Conservation (phyloP, 2,888 invertebrate genomes). For the Lithophane ornitopus region DNA sequence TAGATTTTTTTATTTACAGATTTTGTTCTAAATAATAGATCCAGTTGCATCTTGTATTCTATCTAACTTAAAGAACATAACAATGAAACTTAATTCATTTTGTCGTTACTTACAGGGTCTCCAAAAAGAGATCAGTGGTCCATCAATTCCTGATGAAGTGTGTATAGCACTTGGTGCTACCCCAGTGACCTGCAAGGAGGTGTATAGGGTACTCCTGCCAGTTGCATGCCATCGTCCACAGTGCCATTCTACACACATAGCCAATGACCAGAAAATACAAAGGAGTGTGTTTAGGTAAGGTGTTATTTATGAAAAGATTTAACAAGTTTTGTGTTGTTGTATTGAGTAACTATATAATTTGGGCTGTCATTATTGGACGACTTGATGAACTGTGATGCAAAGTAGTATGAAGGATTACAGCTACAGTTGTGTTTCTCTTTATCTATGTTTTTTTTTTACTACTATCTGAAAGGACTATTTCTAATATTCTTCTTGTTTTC, state of each 20-base stretch:
- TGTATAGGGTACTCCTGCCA: conserved; percentile 84
- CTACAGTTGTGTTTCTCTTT: no score
- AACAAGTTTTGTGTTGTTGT: not conserved
- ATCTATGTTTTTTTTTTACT: not conserved
- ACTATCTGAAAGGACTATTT: no score
- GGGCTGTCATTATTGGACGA: not conserved
- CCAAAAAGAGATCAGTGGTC: conserved; percentile 82
- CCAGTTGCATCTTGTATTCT: no score
- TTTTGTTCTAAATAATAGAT: no score
- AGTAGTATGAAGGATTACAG: not conserved
- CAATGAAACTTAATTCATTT: conserved; percentile 1
- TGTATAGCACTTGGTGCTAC: conserved; percentile 85
- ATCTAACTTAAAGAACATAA: no score
- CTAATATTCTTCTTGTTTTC: conserved; percentile 60
- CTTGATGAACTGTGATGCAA: not conserved
- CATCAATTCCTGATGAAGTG: conserved; percentile 84
- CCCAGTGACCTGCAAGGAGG: conserved; percentile 84
- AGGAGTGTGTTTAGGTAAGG: conserved; percentile 83
- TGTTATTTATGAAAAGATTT: not conserved
- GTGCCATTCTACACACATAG: conserved; percentile 82
- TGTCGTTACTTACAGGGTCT: conserved; percentile 78
- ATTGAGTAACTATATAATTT: not conserved
- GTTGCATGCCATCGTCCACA: conserved; percentile 82
- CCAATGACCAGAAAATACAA: conserved; percentile 85
- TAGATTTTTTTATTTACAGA: no score